phyloP scores from a whole-genome alignment of 2,797 vertebrate species.

The Danio albolineatus region DNA sequence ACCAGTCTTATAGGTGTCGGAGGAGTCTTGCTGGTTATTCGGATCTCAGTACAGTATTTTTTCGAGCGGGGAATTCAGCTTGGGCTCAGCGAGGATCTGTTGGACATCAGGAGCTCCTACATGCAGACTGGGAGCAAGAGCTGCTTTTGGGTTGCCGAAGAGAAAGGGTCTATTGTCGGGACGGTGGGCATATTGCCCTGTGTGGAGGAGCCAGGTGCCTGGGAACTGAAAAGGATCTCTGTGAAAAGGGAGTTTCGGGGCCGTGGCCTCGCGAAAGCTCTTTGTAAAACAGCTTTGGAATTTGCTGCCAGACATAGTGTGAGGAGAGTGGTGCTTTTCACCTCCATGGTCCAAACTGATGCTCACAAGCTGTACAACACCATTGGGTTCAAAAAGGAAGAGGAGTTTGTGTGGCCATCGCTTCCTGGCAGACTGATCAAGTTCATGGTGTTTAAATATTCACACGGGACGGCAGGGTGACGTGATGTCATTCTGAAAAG shows the following conservation, averaged over 20 bases:
- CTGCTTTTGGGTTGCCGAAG: constrained; percentile 72
- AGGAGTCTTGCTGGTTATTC: constrained; percentile 36
- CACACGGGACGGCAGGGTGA: constrained; percentile 39
- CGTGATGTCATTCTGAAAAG: neutral
- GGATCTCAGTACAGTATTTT: constrained; percentile 25
- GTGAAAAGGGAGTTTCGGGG: constrained; percentile 78
- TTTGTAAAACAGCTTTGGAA: constrained; percentile 51
- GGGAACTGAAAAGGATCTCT: constrained; percentile 82
- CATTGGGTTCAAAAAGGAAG: constrained; percentile 75
- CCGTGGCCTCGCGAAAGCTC: constrained; percentile 76
- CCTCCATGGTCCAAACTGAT: constrained; percentile 80
- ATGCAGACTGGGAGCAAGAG: constrained; percentile 54
- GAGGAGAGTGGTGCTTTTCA: constrained; percentile 75
- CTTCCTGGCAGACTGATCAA: constrained; percentile 55
- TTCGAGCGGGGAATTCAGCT: constrained; percentile 50
- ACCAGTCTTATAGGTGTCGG: neutral
- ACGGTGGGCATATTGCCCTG: constrained; percentile 59
- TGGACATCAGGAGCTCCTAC: constrained; percentile 69
- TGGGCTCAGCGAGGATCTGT: constrained; percentile 63
- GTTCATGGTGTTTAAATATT: constrained; percentile 63
- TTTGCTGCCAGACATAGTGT: constrained; percentile 62
- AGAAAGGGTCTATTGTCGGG: constrained; percentile 61
- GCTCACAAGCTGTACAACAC: constrained; percentile 83
- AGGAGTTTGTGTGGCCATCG: constrained; percentile 54
- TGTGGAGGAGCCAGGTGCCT: constrained; percentile 44